Evolutionary conservation across 2,797 vertebrate genomes (phyloP), one percentile per base, ranked within the genome.

Genomic region (Phalloptychus januarius): DNA sequence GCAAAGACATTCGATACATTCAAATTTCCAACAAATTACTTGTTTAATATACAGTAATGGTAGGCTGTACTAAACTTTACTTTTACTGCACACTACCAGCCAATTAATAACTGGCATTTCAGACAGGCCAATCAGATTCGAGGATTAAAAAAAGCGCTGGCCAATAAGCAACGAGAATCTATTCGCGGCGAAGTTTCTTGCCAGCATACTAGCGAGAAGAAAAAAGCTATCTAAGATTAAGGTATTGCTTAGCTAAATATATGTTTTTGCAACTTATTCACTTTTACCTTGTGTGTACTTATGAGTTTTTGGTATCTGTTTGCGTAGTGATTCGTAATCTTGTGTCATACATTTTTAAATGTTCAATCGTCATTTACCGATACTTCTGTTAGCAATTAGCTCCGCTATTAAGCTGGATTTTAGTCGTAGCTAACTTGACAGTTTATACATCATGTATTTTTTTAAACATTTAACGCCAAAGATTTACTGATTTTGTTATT

Each of bases 111-210:
- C 23, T 6, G 10, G 18, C 5, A 2, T 38, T 7, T 16, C 0
- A 0, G 45, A 67, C 18, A 5, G 31, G 75, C 91, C 90, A 92
- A 90, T 91, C 84, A 89, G 2, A 7, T 58, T 72, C 40, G 2
- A 56, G 23, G 0, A 1, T 18, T n/a, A n/a, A 44, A 18, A 3
- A 0, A 16, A 6, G 0, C 3, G 0, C 52, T 20, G 74, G 12
- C 85, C 85, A 91, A 92, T 79, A 36, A 4, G 18, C 12, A n/a
- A 12, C 23, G 7, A 61, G 3, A 6, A 38, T 36, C 5, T 15
- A 8, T 78, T 78, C 52, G 76, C 76, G 76, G 52, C 6, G 20
- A 4, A 33, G 2, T n/a, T 58, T 5, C 13, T 15, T 71, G 23
- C 28, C 11, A 52, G 12, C 16, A 5, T 13, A 11, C 46, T 54